Evolutionary conservation across 2,888 invertebrate genomes (phyloP).

Genomic region (Tillus elongatus): DNA sequence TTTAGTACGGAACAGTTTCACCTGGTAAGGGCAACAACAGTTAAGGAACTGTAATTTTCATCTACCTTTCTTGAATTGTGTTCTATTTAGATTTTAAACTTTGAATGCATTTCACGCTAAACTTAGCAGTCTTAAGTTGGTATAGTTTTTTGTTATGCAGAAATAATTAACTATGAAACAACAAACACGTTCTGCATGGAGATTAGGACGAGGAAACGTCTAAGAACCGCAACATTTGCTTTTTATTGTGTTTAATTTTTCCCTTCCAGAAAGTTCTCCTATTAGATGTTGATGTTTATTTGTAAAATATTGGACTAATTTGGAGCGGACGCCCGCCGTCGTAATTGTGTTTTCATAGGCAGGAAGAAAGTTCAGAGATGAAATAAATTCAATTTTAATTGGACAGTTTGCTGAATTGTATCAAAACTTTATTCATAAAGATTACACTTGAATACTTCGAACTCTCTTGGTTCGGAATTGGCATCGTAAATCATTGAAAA

Average conservation of each 20-base stretch:
- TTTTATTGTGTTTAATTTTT: conserved; percentile 22
- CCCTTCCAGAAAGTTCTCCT: conserved; percentile 11
- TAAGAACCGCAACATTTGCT: conserved; percentile 17
- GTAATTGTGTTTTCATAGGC: conserved; percentile 18
- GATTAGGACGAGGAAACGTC: too few species aligned
- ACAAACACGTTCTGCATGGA: too few species aligned
- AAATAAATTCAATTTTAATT: conserved; percentile 24
- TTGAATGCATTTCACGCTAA: too few species aligned
- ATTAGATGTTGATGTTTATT: conserved; percentile 20
- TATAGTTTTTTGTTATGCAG: not conserved
- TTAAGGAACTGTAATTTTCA: too few species aligned
- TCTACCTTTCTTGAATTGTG: too few species aligned
- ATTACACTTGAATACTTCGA: conserved; percentile 20
- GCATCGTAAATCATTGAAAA: conserved; percentile 18
- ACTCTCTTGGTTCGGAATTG: conserved; percentile 13
- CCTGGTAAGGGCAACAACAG: too few species aligned
- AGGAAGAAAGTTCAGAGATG: conserved; percentile 16
- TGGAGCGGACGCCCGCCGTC: conserved; percentile 11
- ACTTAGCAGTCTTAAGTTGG: not conserved
- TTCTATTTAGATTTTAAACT: too few species aligned
- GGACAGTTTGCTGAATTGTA: conserved; percentile 21
- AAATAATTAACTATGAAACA: too few species aligned
- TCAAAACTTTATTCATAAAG: conserved; percentile 23
- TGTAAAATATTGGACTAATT: conserved; percentile 18
- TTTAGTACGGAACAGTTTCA: too few species aligned